phyloP scores from a whole-genome alignment of 2,888 invertebrate species.

The Hydraecia micacea region DNA sequence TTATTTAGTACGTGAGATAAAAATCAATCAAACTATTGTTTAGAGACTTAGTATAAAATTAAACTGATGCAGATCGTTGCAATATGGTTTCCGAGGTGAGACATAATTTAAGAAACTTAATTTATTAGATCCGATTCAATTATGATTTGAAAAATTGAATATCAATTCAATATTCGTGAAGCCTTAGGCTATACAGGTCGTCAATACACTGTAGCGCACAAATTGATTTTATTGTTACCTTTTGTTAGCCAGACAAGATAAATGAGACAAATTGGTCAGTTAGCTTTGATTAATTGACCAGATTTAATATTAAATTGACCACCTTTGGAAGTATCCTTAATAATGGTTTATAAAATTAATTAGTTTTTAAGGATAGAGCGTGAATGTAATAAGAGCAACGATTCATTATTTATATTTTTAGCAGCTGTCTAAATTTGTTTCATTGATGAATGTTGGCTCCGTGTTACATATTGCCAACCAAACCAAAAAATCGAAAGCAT shows the following conservation, averaged over 20 bases:
- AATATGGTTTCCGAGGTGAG: not conserved
- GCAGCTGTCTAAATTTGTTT: not conserved
- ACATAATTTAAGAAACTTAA: not conserved
- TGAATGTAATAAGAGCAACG: slow-evolving; percentile 4
- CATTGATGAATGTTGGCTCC: not conserved
- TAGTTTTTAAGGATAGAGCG: slow-evolving; percentile 24
- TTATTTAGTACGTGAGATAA: not conserved
- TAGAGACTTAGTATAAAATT: not conserved
- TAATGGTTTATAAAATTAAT: slow-evolving; percentile 40
- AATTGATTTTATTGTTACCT: slow-evolving; percentile 50
- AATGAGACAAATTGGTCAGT: slow-evolving; percentile 57
- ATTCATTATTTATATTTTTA: slow-evolving; percentile 23
- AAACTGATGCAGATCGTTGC: not conserved
- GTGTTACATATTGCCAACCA: no score
- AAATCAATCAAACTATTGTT: not conserved
- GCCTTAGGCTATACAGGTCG: slow-evolving; percentile 28
- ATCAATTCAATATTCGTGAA: slow-evolving; percentile 29
- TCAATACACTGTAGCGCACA: slow-evolving; percentile 37
- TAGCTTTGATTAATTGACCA: slow-evolving; percentile 58
- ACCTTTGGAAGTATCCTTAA: slow-evolving; percentile 29
- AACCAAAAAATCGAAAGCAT: no score
- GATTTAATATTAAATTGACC: slow-evolving; percentile 30
- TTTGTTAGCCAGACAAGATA: slow-evolving; percentile 61
- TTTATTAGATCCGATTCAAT: slow-evolving; percentile 11
- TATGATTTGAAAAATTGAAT: slow-evolving; percentile 33